Percentiles rank a stretch among this genome's conserved stretches.
phyloP scores from a whole-genome alignment of 2,888 invertebrate species.

The Acleris literana region DNA sequence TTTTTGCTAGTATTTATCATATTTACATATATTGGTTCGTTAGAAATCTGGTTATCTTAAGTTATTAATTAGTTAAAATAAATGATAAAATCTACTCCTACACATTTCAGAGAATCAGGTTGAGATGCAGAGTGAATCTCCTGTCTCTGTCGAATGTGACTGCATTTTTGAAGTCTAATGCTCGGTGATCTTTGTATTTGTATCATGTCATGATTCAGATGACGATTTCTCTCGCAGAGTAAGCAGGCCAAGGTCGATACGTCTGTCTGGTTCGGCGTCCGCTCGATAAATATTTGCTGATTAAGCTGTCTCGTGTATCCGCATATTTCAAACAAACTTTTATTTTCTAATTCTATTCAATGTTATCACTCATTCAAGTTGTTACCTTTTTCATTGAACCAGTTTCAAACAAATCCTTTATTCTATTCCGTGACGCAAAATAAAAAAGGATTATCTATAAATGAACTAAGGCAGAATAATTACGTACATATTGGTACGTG shows the following conservation, averaged over 20 bases:
- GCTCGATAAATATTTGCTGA: conserved; percentile 45
- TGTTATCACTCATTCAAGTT: too few species aligned
- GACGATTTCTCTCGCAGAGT: conserved; percentile 69
- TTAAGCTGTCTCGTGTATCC: conserved; percentile 44
- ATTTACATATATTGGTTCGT: neutral
- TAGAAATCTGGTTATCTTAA: neutral
- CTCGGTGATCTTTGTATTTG: conserved; percentile 48
- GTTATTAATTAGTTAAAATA: neutral
- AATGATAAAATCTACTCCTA: neutral
- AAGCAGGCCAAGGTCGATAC: conserved; percentile 74
- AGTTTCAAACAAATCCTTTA: too few species aligned
- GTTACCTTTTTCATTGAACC: too few species aligned
- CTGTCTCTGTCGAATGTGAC: neutral
- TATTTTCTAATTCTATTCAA: conserved; percentile 6
- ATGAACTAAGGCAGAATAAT: too few species aligned
- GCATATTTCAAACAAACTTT: conserved; percentile 22
- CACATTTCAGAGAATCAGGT: neutral
- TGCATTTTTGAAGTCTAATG: conserved; percentile 12
- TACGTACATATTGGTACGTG: neutral
- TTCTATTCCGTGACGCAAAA: too few species aligned
- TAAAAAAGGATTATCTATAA: too few species aligned
- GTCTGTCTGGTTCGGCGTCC: conserved; percentile 51
- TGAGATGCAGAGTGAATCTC: neutral
- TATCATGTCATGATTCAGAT: conserved; percentile 58
- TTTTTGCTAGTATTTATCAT: neutral